Conservation (phyloP, 2,113 vertebrate genomes). For the Myodes glareolus region DNA sequence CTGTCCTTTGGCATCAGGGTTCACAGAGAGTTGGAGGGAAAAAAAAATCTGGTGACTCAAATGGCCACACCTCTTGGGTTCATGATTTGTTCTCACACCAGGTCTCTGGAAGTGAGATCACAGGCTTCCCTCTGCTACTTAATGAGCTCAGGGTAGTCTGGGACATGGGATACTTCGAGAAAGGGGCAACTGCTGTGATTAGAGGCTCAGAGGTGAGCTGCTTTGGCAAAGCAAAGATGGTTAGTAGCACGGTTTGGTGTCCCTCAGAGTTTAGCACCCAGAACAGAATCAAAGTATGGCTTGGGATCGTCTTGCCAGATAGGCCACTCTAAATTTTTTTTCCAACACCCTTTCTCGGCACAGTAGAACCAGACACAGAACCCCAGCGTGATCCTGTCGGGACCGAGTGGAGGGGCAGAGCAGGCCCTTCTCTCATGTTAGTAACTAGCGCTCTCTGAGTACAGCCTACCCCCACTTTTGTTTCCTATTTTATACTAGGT, state of each 20-base stretch:
- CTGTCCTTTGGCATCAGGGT: constrained; percentile 77
- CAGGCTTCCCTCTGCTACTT: constrained; percentile 68
- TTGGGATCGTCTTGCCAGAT: constrained; percentile 29
- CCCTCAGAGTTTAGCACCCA: constrained; percentile 52
- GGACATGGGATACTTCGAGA: constrained; percentile 44
- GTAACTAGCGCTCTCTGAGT: neutral
- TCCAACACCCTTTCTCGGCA: neutral
- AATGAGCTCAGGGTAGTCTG: constrained; percentile 58
- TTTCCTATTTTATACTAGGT: neutral
- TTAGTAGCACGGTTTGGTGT: neutral
- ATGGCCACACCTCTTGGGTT: constrained; percentile 77
- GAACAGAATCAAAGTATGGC: constrained; percentile 13
- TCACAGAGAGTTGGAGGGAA: constrained; percentile 67
- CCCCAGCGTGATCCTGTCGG: constrained; percentile 4
- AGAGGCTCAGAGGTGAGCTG: constrained; percentile 27
- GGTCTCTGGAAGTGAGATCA: constrained; percentile 69
- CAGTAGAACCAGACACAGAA: neutral
- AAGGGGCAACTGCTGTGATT: constrained; percentile 9
- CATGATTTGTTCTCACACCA: constrained; percentile 74
- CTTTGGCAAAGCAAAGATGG: constrained; percentile 31
- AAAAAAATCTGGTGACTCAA: constrained; percentile 73
- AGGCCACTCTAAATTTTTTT: constrained; percentile 43
- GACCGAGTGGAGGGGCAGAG: neutral
- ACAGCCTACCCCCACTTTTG: neutral
- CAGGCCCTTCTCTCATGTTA: neutral